Evolutionary conservation across 1,140 invertebrate species (phyloP), one percentile per base, ranked within the genome.

Genomic region (Drosophila trapezifrons): DNA sequence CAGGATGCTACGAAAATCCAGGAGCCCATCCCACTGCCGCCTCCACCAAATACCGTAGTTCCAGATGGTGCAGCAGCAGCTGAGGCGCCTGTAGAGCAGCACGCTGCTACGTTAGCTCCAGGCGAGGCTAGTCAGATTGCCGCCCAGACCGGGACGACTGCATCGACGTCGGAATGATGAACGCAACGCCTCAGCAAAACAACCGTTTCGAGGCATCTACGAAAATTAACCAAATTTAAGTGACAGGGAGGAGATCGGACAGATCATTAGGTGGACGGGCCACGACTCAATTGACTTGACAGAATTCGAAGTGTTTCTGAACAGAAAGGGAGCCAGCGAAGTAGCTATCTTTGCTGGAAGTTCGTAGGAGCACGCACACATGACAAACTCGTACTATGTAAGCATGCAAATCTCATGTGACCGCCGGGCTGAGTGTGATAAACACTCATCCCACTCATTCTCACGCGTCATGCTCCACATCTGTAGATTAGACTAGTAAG

Each of bases 171-270:
- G 7, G 86, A 91, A 91, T 91, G 82, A 91, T 91, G 85, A 91
- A 46, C 59, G 35, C 62, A 79, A 22, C 76, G 80, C 79, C 83
- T 71, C 17, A 89, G 80, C 51, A 90, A 60, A 65, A 54, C 85
- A 86, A 80, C 73, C 45, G 74, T 83, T 76, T 83, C 80, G 65
- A 89, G 78, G 65, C 83, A 84, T 73, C 80, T 90, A 80, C 77
- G 80, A 58, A 83, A 82, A 80, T 78, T 83, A 75, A 90, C 87
- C 83, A 90, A 90, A 91, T 83, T 90, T 55, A 90, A 90, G 67
- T 90, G 63, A 71, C 72, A 35, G 57, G 52, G 37, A 40, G 49
- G 55, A 64, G 38, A 59, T 51, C 47, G 29, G 64, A 47, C 25
- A 27, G 29, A 32, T 32, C 29, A 32, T 32, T 32, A 32, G 22